Evolutionary conservation across 2,888 invertebrate genomes (phyloP).

Genomic region (Heteromurus nitidus): DNA sequence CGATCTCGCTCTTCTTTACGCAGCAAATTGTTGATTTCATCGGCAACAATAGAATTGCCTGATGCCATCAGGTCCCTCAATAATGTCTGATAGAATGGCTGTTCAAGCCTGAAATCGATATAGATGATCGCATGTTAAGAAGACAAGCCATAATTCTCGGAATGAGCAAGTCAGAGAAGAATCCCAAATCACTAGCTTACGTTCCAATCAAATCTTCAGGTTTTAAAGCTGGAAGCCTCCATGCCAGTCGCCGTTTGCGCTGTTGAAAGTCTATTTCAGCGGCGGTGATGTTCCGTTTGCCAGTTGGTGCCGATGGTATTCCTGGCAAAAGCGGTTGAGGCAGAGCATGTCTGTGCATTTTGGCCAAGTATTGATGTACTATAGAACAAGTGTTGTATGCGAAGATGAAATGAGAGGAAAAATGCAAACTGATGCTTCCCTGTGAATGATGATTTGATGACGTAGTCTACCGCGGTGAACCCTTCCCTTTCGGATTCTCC

Average conservation of each 20-base stretch:
- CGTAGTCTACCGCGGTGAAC: no score
- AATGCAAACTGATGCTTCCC: neutral
- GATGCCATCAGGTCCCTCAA: conserved; percentile 55
- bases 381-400: no score
- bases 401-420: no score
- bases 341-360: neutral
- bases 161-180: neutral
- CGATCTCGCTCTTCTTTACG: conserved; percentile 67
- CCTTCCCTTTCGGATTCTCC: no score
- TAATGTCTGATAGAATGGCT: conserved; percentile 54
- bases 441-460: neutral
- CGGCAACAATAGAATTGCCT: conserved; percentile 60
- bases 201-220: conserved; percentile 46
- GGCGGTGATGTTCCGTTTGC: conserved; percentile 50
- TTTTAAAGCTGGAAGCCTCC: conserved; percentile 46
- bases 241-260: conserved; percentile 33
- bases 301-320: conserved; percentile 57
- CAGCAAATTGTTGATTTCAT: conserved; percentile 66
- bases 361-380: no score
- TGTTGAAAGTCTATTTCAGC: conserved; percentile 55
- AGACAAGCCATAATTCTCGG: neutral
- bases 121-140: no score
- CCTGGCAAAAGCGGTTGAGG: conserved; percentile 52
- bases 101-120: conserved; percentile 38
- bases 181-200: neutral